Base-by-base conservation (phyloP, 2,888 invertebrate species). In the Hemaris fuciformis region DNA sequence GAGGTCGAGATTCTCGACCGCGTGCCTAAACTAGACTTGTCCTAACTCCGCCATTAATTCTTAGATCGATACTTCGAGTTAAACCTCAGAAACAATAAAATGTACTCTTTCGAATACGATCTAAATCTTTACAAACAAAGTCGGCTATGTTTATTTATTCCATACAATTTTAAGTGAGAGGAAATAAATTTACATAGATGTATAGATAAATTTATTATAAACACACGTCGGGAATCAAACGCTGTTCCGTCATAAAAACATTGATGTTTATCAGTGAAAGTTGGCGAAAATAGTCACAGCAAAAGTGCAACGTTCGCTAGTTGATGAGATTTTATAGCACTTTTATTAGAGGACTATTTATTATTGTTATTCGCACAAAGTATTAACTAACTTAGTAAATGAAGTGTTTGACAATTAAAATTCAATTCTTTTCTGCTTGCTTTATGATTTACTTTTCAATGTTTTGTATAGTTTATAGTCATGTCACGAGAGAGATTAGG, bases 251-350 rank as follows among this genome's bases (percentile, higher is more conserved):
- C 48, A 31, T 53, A 53, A 53, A 53, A 53, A 18, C 31, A 31
- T 31, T 31, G 53, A 31, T 53, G 53, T 53, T 53, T 53, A 53
- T 53, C 8, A 53, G 31, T 53, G 53, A 53, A 53, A 53, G 53
- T 31, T 53, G 31, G 53, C 53, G 18, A 53, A 53, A 53, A 53
- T 53, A 53, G 31, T 31, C 18, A 2, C 27, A 18, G 27, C 18
- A 53, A 53, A 31, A 31, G 53, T 53, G 53, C 53, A 53, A 18
- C 4, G 53, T 18, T 31, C 31, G 38, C 13, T 31, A 10, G 15
- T 18, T 18, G 31, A 18, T n/a, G 10, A 53, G 27, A 18, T 10
- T 53, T 53, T 53, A 53, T 53, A 15, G 10, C 53, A 31, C 18
- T 18, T 53, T 53, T 53, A 53, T 23, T 53, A 15, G 4, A 23